Conservation (phyloP, 2,888 invertebrate genomes). For the Apodemia mormo region DNA sequence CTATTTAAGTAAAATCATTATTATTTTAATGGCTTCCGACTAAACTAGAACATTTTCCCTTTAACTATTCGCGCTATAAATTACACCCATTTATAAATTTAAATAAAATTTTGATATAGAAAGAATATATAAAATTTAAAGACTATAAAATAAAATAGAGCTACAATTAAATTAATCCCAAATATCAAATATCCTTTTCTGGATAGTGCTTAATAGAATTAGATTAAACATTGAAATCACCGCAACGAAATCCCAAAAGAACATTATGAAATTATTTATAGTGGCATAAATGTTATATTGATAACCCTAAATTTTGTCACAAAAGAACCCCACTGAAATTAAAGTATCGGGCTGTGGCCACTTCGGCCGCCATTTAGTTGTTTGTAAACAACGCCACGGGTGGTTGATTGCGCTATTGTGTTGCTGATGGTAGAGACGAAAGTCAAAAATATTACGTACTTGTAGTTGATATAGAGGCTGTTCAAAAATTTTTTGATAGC, state of each 20-base stretch:
- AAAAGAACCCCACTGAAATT: conserved; percentile 18
- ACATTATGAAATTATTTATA: conserved; percentile 37
- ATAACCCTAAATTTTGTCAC: conserved; percentile 35
- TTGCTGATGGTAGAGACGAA: conserved; percentile 13
- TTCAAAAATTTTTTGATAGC: neutral
- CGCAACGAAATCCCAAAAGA: conserved; percentile 48
- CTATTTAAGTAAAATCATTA: too few species aligned
- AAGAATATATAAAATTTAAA: too few species aligned
- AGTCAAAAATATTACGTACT: conserved; percentile 7
- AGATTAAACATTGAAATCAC: conserved; percentile 51
- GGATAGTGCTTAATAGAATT: conserved; percentile 41
- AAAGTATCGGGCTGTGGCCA: conserved; percentile 25
- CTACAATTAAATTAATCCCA: conserved; percentile 45
- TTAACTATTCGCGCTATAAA: too few species aligned
- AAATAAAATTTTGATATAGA: conserved; percentile 42
- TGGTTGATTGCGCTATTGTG: conserved; percentile 71
- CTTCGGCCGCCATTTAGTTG: conserved; percentile 49
- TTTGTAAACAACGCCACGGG: conserved; percentile 67
- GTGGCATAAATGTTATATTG: conserved; percentile 28
- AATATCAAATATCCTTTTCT: conserved; percentile 32
- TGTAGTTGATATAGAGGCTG: conserved; percentile 3
- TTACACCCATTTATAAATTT: conserved; percentile 25
- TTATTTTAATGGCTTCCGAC: too few species aligned
- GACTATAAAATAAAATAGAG: conserved; percentile 33
- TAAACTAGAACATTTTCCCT: too few species aligned